phyloP scores from a whole-genome alignment of 2,113 vertebrate species.

The Pseudopipra pipra region DNA sequence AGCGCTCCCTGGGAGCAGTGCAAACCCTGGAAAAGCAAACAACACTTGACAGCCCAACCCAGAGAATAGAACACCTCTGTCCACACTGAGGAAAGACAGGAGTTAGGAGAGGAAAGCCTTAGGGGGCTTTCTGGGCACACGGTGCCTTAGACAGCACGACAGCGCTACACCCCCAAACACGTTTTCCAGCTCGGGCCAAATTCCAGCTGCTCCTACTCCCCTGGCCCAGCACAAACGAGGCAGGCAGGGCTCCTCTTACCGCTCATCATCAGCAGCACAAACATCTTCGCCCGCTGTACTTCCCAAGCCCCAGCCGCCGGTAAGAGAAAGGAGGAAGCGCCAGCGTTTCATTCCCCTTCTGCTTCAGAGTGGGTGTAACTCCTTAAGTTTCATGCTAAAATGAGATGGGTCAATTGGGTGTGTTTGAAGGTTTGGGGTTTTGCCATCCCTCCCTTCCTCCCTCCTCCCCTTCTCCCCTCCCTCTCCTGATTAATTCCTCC shows the following conservation, averaged over 20 bases:
- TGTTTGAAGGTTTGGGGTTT: constrained; percentile 58
- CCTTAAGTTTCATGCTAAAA: constrained; percentile 62
- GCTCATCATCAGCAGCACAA: constrained; percentile 31
- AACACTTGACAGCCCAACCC: not conserved
- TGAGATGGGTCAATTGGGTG: constrained; percentile 75
- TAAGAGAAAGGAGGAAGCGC: constrained; percentile 66
- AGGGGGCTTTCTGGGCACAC: not conserved
- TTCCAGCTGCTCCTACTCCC: not conserved
- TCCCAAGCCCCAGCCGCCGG: constrained; percentile 33
- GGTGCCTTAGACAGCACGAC: rapidly evolving
- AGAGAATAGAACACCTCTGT: not conserved
- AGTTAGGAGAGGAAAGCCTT: not conserved
- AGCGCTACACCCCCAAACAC: not conserved
- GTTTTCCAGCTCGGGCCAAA: not conserved
- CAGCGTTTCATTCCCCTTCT: constrained; percentile 53
- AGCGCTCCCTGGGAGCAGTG: not conserved
- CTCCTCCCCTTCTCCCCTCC: not conserved
- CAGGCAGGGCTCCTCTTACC: constrained; percentile 52
- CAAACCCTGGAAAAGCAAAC: not conserved
- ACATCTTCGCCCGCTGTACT: not conserved
- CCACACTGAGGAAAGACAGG: not conserved
- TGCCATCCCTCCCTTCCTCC: constrained; percentile 23
- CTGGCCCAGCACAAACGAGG: not conserved
- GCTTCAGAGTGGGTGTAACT: constrained; percentile 74
- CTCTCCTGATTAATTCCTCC: constrained; percentile 32